Base-by-base conservation (phyloP, 2,797 vertebrate species). In the Gila robusta region DNA sequence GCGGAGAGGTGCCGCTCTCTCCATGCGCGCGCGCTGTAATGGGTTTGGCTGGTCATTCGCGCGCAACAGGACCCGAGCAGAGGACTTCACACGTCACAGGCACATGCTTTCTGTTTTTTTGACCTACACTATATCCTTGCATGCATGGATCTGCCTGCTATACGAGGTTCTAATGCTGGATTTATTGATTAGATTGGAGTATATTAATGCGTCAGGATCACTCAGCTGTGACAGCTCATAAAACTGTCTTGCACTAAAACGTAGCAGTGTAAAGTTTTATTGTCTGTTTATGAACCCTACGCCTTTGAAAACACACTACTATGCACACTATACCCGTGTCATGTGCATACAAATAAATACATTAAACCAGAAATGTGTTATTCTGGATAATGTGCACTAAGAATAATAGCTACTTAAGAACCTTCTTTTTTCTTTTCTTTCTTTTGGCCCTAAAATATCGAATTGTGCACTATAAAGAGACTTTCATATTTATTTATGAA, bases 1-100 rank as follows among this genome's bases (percentile, higher is more conserved):
- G 41, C 14, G 73, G 82, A 84, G 62, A 69, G 72, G 62, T 52
- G 44, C 59, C 16, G 59, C 59, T 54, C 44, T 84, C 62, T 69
- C 62, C 82, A 23, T 12, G 64, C 16, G 82, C 73, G 47, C 73
- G 21, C 59, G 49, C 56, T 71, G 35, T 41, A 6, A 28, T 66
- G 62, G 28, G 82, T 39, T 28, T 67, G 72, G 17, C 59, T 7
- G 35, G 17, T 74, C 54, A 7, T 8, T 32, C 2, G 82, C 82
- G 73, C 82, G 82, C 16, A 78, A 74, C 54, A 62, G 54, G 81
- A 47, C 37, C 19, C 17, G 59, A 32, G 64, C 79, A 66, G 39
- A 41, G 37, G n/a, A 11, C 70, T 35, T 64, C 19, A 19, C 49
- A 73, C 82, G 82, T 83, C 82, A 76, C 71, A 16, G 3, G 14